Percentiles rank a stretch among this genome's conserved stretches.
Evolutionary conservation across 2,113 vertebrate genomes (phyloP).

Genomic region (Glaucidium brasilianum): DNA sequence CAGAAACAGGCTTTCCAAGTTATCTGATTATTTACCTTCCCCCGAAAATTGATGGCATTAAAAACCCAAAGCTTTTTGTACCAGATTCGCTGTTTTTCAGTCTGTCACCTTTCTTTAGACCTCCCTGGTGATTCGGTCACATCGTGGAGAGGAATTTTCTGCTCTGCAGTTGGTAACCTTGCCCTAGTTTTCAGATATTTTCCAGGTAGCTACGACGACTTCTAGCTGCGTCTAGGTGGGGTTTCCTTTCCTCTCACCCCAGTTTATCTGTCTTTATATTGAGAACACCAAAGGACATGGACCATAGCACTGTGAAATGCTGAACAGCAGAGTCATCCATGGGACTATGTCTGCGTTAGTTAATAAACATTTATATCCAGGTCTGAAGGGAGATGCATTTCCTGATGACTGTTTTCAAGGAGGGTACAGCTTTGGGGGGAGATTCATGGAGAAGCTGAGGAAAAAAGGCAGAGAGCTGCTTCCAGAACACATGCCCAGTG

Average conservation of each 20-base stretch:
- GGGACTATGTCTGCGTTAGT: background rate
- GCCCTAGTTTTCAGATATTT: background rate
- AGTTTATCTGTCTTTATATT: background rate
- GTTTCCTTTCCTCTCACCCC: background rate
- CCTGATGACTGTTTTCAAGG: background rate
- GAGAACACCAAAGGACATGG: background rate
- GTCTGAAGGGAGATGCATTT: background rate
- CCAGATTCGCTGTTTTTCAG: background rate
- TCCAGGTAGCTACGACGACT: background rate
- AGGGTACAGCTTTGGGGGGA: background rate
- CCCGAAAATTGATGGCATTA: background rate
- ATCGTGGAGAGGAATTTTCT: background rate
- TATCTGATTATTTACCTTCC: background rate
- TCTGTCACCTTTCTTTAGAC: background rate
- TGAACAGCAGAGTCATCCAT: background rate
- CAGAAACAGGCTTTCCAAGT: background rate
- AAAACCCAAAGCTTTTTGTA: background rate
- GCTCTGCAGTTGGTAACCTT: background rate
- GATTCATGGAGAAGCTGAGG: background rate
- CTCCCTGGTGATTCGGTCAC: background rate
- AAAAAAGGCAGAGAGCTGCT: background rate
- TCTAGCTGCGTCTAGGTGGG: background rate
- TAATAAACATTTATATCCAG: background rate
- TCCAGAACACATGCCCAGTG: background rate
- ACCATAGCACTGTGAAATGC: rapidly evolving